phyloP scores from a whole-genome alignment of 1,140 invertebrate species.

The Caenorhabditis inopinata region DNA sequence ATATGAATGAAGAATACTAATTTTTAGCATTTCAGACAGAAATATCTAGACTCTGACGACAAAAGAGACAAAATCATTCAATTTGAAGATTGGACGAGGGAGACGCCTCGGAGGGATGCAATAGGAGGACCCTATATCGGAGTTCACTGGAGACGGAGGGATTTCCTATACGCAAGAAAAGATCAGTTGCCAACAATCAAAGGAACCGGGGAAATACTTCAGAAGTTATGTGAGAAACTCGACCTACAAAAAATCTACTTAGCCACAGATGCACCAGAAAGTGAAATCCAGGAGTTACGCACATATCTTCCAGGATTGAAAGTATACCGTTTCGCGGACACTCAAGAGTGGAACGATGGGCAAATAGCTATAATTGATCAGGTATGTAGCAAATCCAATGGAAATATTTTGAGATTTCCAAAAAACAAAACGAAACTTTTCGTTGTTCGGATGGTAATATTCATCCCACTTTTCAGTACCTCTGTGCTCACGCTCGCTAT shows the following conservation, averaged over 20 bases:
- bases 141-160: slow-evolving; percentile 80
- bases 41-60: slow-evolving; percentile 75
- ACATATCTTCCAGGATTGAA: slow-evolving; percentile 65
- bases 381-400: too few relatives aligned
- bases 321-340: slow-evolving; percentile 34
- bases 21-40: slow-evolving; percentile 46
- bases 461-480: slow-evolving; percentile 70
- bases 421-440: too few relatives aligned
- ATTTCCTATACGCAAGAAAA: slow-evolving; percentile 76
- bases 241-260: slow-evolving; percentile 73
- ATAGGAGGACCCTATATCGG: slow-evolving; percentile 78
- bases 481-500: slow-evolving; percentile 81
- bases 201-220: slow-evolving; percentile 75
- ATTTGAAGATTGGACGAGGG: slow-evolving; percentile 73
- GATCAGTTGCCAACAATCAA: slow-evolving; percentile 76
- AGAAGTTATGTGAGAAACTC: background rate
- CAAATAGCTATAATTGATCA: slow-evolving; percentile 91
- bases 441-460: too few relatives aligned
- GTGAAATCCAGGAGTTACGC: slow-evolving; percentile 67
- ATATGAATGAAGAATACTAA: background rate
- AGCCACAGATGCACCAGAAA: slow-evolving; percentile 76
- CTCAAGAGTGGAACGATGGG: slow-evolving; percentile 72
- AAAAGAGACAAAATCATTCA: slow-evolving; percentile 71
- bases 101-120: slow-evolving; percentile 67
- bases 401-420: too few relatives aligned